These are phyloP conservation scores for Ia io DNA, from an alignment of 2,113 vertebrate species.

Conservation along the genomic window DNA sequence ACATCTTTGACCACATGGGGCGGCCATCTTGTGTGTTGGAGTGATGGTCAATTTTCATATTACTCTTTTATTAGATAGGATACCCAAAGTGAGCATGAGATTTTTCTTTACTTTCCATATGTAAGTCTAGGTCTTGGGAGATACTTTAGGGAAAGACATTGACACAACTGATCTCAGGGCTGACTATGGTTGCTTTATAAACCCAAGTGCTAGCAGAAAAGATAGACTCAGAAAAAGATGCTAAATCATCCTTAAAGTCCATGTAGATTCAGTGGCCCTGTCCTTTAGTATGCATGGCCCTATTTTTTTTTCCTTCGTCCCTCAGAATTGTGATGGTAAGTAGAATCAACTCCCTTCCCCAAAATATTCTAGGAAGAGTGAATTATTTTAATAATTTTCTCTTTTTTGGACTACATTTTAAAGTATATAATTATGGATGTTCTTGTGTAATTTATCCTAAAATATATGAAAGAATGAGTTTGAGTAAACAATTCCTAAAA, in stretches of 20 bases:
- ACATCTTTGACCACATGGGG: too few species aligned
- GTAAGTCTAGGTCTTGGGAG: neutral
- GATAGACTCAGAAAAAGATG: neutral
- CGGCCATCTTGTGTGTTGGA: too few species aligned
- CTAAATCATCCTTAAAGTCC: neutral
- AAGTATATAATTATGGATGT: neutral
- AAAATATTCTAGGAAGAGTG: neutral
- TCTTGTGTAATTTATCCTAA: neutral
- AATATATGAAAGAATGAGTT: neutral
- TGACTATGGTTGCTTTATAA: neutral
- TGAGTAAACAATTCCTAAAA: neutral
- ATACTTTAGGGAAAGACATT: neutral
- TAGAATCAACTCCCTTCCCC: neutral
- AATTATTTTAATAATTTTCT: neutral
- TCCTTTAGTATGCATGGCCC: fast-evolving
- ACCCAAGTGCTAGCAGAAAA: neutral
- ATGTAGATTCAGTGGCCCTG: neutral
- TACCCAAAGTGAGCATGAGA: fast-evolving
- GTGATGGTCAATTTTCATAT: too few species aligned
- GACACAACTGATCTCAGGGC: neutral
- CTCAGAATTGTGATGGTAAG: fast-evolving
- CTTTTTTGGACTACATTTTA: neutral
- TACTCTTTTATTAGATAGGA: too few species aligned
- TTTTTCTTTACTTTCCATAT: neutral
- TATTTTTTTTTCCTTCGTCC: neutral